phyloP scores from a whole-genome alignment of 2,797 vertebrate species.

The Amniataba percoides region DNA sequence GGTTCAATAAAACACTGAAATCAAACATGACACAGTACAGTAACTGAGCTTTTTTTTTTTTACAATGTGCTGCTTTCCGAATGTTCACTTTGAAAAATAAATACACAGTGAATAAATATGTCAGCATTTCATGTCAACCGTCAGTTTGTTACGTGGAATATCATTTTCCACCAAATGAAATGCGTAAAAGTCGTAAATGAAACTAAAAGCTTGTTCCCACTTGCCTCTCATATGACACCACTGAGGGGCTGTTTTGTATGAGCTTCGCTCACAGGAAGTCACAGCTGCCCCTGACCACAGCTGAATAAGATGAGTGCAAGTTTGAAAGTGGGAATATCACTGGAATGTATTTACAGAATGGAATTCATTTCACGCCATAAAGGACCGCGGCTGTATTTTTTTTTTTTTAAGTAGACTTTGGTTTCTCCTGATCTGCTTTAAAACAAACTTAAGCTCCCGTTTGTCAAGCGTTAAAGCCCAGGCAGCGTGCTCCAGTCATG shows the following conservation, averaged over 20 bases:
- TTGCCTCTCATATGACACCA: background rate
- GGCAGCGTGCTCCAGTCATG: background rate
- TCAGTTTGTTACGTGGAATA: background rate
- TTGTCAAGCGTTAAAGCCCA: background rate
- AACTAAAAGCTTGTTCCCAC: background rate
- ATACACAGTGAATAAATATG: conserved; percentile 3
- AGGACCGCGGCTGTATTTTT: background rate
- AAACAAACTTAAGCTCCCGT: background rate
- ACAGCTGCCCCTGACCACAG: background rate
- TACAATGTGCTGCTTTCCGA: background rate
- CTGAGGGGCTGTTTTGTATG: background rate
- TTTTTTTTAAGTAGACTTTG: conserved; percentile 6
- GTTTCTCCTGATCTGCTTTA: conserved; percentile 2
- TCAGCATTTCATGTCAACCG: background rate
- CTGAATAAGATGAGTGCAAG: background rate
- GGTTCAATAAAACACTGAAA: background rate
- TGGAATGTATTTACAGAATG: conserved; percentile 32
- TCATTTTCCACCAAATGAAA: background rate
- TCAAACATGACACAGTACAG: background rate
- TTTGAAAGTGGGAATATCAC: background rate
- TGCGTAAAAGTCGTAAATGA: background rate
- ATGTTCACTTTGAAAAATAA: conserved; percentile 13
- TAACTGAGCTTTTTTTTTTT: background rate
- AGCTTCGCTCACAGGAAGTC: background rate
- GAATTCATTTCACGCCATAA: background rate